These are phyloP conservation scores for Serilophus lunatus DNA, from an alignment of 2,113 vertebrate species.

Conservation along the genomic window DNA sequence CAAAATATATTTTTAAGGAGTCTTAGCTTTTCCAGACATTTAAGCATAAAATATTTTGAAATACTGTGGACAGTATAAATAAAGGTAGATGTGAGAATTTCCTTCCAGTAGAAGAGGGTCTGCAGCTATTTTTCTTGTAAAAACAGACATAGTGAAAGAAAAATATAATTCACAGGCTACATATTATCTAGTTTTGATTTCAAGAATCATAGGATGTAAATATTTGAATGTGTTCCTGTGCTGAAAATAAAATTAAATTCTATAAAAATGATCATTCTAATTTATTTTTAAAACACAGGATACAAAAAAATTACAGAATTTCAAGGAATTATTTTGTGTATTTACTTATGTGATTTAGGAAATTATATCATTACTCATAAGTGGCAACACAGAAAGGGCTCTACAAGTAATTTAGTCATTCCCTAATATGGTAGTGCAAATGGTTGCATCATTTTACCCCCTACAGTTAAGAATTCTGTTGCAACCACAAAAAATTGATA, in stretches of 20 bases:
- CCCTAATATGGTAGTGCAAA: slow-evolving; percentile 76
- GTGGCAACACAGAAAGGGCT: slow-evolving; percentile 66
- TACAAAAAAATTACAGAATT: neutral
- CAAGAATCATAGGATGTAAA: slow-evolving; percentile 26
- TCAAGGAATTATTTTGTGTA: slow-evolving; percentile 66
- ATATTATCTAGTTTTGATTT: slow-evolving; percentile 36
- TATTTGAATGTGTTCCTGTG: neutral
- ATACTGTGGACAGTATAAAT: slow-evolving; percentile 10
- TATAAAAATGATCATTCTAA: slow-evolving; percentile 14
- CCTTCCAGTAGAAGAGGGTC: neutral
- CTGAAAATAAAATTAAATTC: neutral
- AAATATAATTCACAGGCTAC: neutral
- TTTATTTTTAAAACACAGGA: slow-evolving; percentile 33
- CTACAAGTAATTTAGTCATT: slow-evolving; percentile 78
- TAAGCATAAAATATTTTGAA: slow-evolving; percentile 44
- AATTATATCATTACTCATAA: slow-evolving; percentile 81
- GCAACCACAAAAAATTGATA: slow-evolving; percentile 64
- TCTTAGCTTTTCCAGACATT: slow-evolving; percentile 16
- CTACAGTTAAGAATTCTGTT: slow-evolving; percentile 72
- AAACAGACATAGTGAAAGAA: neutral
- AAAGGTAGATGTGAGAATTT: neutral
- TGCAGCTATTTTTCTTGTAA: slow-evolving; percentile 8
- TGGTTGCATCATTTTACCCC: slow-evolving; percentile 74
- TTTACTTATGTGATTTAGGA: slow-evolving; percentile 78
- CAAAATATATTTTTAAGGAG: neutral